phyloP scores from a whole-genome alignment of 2,888 invertebrate genomes.

The Tenthredo notha region DNA sequence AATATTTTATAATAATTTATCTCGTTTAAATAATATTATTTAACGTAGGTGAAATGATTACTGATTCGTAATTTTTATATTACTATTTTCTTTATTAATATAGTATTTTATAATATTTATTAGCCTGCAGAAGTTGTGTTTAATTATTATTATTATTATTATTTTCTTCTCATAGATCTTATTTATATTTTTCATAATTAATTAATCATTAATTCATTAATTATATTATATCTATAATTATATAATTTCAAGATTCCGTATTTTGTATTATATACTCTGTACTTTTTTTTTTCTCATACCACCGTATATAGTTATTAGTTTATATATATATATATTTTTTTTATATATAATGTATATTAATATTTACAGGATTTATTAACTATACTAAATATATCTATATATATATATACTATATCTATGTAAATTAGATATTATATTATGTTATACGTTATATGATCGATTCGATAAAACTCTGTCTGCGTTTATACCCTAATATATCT shows the following conservation, averaged over 20 bases:
- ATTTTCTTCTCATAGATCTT: background rate
- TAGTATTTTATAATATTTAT: background rate
- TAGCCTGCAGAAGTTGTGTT: background rate
- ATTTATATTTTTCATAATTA: background rate
- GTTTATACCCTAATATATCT: background rate
- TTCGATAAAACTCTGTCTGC: background rate
- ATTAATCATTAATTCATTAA: background rate
- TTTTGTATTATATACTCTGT: background rate
- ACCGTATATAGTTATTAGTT: slow-evolving; percentile 3
- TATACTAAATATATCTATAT: background rate
- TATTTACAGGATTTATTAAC: slow-evolving; percentile 1
- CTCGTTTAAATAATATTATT: background rate
- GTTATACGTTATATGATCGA: slow-evolving; percentile 3
- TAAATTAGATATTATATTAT: background rate
- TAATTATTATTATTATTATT: background rate
- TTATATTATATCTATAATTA: background rate
- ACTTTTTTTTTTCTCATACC: background rate
- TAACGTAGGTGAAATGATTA: background rate
- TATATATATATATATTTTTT: background rate
- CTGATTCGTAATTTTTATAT: background rate
- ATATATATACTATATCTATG: background rate
- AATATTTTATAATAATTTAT: background rate
- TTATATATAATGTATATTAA: background rate
- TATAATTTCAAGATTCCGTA: slow-evolving; percentile 6
- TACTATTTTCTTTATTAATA: slow-evolving; percentile 3